Conservation (phyloP, 2,888 invertebrate genomes). For the Agrotis ipsilon region DNA sequence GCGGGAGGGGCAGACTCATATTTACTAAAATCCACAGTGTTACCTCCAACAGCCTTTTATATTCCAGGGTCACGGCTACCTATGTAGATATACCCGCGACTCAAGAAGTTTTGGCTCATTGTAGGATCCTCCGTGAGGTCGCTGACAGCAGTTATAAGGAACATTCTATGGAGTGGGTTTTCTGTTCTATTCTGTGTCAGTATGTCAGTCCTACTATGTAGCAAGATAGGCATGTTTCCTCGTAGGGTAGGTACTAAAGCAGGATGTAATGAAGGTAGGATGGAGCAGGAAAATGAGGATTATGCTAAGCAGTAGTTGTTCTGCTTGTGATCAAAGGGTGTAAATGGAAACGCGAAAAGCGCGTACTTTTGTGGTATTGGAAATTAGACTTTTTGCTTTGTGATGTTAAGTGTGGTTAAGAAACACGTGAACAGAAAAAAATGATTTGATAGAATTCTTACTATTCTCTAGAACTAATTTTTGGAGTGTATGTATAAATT, state of each 20-base stretch:
- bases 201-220: background rate
- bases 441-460: too few species aligned
- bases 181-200: background rate
- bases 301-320: constrained; percentile 14
- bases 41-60: too few species aligned
- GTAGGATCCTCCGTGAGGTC: too few species aligned
- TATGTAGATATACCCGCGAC: too few species aligned
- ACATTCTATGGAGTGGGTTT: background rate
- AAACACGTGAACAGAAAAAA: background rate
- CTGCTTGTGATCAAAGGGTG: constrained; percentile 17
- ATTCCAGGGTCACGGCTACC: too few species aligned
- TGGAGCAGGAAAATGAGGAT: constrained; percentile 18
- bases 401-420: background rate
- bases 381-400: background rate
- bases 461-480: too few species aligned
- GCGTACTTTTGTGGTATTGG: background rate
- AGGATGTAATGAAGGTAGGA: constrained; percentile 39
- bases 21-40: too few species aligned
- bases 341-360: background rate
- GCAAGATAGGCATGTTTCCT: constrained; percentile 3
- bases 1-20: too few species aligned
- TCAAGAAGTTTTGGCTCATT: too few species aligned
- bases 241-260: background rate
- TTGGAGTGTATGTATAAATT: too few species aligned
- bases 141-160: too few species aligned